Base-by-base conservation (phyloP, 2,888 invertebrate species). In the Amphipyra tragopoginis region DNA sequence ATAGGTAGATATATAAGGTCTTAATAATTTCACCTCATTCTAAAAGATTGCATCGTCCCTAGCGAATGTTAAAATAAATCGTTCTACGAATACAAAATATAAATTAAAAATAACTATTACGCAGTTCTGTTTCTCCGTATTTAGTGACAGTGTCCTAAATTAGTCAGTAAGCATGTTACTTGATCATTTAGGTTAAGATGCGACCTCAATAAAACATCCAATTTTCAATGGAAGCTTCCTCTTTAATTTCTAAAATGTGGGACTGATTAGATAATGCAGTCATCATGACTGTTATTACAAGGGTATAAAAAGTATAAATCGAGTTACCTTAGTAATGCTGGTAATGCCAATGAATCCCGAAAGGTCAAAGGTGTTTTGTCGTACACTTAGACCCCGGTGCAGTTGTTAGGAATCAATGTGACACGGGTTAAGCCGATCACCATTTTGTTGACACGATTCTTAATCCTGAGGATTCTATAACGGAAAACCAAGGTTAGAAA, bases 401-500 rank as follows among this genome's bases (percentile, higher is more conserved):
- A 44, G 48, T 60, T 50, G 26, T 49, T 49, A 49, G 48, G 15
- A 21, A 54, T 52, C 34, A 52, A 38, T 40, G 47, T 72, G 63
- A 55, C 48, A 47, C 43, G 38, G 60, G 59, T 72, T 72, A 72
- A 51, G 29, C 39, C 47, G 43, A 44, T 40, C 67, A 43, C 29
- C 40, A 43, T 55, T n/a, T 59, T 45, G 54, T 52, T 52, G 72
- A 59, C 67, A 54, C 33, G 43, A 10, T 54, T 40, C 39, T n/a
- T 59, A 69, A 66, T 59, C 26, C 51, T 51, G 8, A 44, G 51
- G 29, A 58, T 43, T 10, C 36, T 65, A 34, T 21, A 13, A 39
- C 49, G 29, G n/a, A 21, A 45, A 43, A 11, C 8, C 15, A 33
- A n/a, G n/a, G n/a, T 6, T 47, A 13, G 44, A 29, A 29, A 29